Conservation (phyloP, 2,797 vertebrate genomes). For the Erithacus rubecula region DNA sequence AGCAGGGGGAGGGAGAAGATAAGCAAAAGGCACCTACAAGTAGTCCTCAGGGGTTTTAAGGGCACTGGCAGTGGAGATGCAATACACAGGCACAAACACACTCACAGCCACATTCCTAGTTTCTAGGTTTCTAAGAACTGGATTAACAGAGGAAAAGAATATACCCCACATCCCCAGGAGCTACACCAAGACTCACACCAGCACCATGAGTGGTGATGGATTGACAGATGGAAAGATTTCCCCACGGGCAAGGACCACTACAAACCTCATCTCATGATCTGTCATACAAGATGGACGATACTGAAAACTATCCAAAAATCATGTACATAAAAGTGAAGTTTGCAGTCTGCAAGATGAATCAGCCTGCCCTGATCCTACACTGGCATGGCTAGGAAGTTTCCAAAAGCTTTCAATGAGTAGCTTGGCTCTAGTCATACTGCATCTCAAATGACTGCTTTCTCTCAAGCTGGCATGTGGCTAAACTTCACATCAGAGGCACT, state of each 20-base stretch:
- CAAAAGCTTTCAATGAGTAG: background rate
- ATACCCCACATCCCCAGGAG: fast-evolving
- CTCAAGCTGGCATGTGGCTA: background rate
- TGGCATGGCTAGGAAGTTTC: background rate
- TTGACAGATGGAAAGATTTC: background rate
- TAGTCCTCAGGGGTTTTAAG: background rate
- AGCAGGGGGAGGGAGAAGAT: background rate
- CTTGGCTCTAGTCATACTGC: background rate
- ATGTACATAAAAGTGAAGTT: background rate
- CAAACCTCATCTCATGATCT: background rate
- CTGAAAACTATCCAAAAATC: background rate
- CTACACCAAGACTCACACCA: background rate
- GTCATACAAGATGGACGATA: background rate
- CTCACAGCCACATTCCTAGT: background rate
- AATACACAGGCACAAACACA: background rate
- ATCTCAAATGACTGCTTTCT: background rate
- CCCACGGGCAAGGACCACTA: background rate
- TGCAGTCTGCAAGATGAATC: background rate
- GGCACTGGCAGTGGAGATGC: background rate
- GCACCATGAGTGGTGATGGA: background rate
- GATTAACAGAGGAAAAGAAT: background rate
- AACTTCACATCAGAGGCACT: background rate
- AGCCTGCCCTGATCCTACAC: background rate
- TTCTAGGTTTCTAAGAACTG: background rate
- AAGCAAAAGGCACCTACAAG: background rate